phyloP scores from a whole-genome alignment of 2,888 invertebrate species.

The Drosophila anceps region DNA sequence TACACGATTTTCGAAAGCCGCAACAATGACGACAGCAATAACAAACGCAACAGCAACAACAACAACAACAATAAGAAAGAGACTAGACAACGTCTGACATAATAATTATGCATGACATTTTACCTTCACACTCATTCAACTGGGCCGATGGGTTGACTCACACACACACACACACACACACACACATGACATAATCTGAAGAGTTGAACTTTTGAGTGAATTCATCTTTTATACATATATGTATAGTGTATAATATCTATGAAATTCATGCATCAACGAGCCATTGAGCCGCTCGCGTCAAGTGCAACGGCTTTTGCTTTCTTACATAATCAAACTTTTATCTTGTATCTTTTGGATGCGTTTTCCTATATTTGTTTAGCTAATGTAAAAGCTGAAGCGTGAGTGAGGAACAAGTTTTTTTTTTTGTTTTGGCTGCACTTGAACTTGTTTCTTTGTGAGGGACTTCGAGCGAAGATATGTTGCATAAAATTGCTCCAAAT shows the following conservation, averaged over 20 bases:
- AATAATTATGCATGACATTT: conserved; percentile 73
- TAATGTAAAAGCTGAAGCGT: conserved; percentile 59
- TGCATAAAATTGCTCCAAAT: conserved; percentile 63
- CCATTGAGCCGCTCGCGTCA: conserved; percentile 26
- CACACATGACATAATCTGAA: conserved; percentile 61
- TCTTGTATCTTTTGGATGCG: conserved; percentile 24
- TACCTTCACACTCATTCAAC: conserved; percentile 62
- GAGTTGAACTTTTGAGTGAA: conserved; percentile 39
- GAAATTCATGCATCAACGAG: conserved; percentile 36
- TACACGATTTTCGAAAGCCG: conserved; percentile 64
- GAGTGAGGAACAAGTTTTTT: conserved; percentile 58
- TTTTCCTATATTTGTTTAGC: conserved; percentile 48
- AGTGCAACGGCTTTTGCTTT: conserved; percentile 54
- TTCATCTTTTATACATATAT: neutral
- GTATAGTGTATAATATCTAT: neutral
- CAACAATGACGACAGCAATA: conserved; percentile 30
- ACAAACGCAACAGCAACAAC: conserved; percentile 11
- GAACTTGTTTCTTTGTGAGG: conserved; percentile 67
- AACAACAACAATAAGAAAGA: conserved; percentile 23
- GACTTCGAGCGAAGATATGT: conserved; percentile 27
- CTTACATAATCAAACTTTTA: conserved; percentile 53
- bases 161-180: conserved; percentile 1
- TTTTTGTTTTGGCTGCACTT: conserved; percentile 61
- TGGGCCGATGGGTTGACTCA: conserved; percentile 32
- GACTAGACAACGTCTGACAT: conserved; percentile 65